Conservation (phyloP, 2,797 vertebrate genomes). For the Myotis planiceps region DNA sequence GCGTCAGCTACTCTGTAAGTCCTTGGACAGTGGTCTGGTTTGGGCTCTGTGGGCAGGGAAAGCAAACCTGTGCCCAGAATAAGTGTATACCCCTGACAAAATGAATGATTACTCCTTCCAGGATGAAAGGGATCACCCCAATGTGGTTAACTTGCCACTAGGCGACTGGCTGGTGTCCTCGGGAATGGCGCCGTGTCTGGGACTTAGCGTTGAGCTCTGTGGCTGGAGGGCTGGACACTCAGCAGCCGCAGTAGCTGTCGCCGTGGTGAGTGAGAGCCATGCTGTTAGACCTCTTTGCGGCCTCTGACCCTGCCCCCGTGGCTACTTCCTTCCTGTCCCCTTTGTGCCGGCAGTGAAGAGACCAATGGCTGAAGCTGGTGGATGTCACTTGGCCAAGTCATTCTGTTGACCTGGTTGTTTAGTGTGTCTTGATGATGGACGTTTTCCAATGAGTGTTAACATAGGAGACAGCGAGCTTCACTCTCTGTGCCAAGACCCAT, state of each 20-base stretch:
- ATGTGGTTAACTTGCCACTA: not conserved
- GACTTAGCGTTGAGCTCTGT: not conserved
- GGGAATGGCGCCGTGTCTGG: not conserved
- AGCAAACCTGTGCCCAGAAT: not conserved
- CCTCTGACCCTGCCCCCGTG: not conserved
- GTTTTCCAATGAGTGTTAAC: no score
- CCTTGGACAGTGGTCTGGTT: not conserved
- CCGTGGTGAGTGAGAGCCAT: rapidly evolving
- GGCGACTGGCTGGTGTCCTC: not conserved
- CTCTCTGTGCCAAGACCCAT: not conserved
- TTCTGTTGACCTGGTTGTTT: not conserved
- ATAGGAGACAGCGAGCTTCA: not conserved
- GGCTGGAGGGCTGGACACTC: not conserved
- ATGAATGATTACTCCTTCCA: not conserved
- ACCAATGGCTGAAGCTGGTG: not conserved
- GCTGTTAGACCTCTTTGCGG: not conserved
- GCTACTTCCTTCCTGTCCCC: not conserved
- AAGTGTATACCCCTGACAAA: not conserved
- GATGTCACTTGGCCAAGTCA: not conserved
- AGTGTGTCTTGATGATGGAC: not conserved
- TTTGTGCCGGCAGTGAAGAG: not conserved
- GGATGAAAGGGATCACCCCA: not conserved
- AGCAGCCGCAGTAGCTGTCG: not conserved
- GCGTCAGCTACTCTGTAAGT: not conserved
- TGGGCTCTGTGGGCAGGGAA: not conserved